phyloP scores from a whole-genome alignment of 2,888 invertebrate species.

The Nomada ferruginata region DNA sequence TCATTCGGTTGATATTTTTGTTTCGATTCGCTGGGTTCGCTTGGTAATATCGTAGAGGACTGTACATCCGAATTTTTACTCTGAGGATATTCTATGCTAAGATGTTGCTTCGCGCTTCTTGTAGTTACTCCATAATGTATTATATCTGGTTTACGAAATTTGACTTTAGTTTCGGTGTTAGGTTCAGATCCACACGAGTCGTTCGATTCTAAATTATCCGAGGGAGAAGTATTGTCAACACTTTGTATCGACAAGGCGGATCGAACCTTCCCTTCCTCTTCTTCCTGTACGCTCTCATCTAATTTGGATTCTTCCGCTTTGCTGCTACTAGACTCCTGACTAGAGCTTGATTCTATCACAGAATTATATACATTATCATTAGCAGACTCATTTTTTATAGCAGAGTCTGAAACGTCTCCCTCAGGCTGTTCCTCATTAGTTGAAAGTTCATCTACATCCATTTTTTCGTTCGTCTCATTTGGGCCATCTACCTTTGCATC shows the following conservation, averaged over 20 bases:
- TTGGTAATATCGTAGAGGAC: background rate
- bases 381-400: constrained; percentile 19
- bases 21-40: constrained; percentile 28
- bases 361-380: constrained; percentile 28
- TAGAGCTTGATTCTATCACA: constrained; percentile 65
- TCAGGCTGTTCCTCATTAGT: constrained; percentile 20
- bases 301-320: constrained; percentile 26
- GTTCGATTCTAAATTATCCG: background rate
- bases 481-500: background rate
- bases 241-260: background rate
- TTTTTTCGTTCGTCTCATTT: background rate
- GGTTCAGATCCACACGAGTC: constrained; percentile 13
- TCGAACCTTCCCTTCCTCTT: background rate
- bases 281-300: background rate
- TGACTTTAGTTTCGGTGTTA: constrained; percentile 25
- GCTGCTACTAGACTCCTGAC: constrained; percentile 48
- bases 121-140: constrained; percentile 39
- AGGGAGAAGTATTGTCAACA: constrained; percentile 29
- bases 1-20: constrained; percentile 14
- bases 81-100: constrained; percentile 22
- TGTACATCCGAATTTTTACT: constrained; percentile 7
- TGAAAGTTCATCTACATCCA: background rate
- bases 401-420: constrained; percentile 8
- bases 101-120: constrained; percentile 46
- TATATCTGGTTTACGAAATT: constrained; percentile 44